Conservation (phyloP, 2,888 invertebrate genomes). For the Choreutis nemorana region DNA sequence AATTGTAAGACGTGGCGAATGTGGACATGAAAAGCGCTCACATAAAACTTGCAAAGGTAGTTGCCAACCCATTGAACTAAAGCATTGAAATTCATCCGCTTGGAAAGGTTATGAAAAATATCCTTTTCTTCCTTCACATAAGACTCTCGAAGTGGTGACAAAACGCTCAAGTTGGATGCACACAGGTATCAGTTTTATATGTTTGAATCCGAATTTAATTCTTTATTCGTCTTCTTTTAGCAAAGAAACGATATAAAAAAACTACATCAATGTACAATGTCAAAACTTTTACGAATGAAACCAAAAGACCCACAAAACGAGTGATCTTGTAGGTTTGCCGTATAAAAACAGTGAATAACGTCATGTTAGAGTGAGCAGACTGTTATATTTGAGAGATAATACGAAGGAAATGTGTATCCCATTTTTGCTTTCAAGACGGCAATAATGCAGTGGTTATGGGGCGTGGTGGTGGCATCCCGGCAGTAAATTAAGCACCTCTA, state of each 20-base stretch:
- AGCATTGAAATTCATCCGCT: conserved; percentile 39
- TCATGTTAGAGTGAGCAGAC: conserved; percentile 40
- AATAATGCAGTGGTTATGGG: conserved; percentile 59
- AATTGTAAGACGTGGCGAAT: too few species aligned
- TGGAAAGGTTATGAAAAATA: conserved; percentile 47
- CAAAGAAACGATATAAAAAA: too few species aligned
- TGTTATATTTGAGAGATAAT: conserved; percentile 51
- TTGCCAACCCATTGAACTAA: conserved; percentile 35
- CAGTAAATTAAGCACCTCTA: conserved; percentile 11
- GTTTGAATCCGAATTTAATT: too few species aligned
- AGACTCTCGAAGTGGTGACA: conserved; percentile 44
- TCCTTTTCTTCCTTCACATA: conserved; percentile 33
- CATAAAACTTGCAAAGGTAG: conserved; percentile 33
- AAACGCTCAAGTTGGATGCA: too few species aligned
- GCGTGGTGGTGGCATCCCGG: conserved; percentile 57
- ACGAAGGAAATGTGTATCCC: conserved; percentile 55
- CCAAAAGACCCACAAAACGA: too few species aligned
- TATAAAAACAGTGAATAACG: conserved; percentile 32
- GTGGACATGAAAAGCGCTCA: conserved; percentile 28
- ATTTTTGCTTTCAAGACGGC: conserved; percentile 62
- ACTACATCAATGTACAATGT: too few species aligned
- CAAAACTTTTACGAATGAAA: too few species aligned
- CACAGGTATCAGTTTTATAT: too few species aligned
- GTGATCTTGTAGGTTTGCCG: conserved; percentile 9
- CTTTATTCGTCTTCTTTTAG: too few species aligned